phyloP scores from a whole-genome alignment of 2,797 vertebrate species.

The Mustela erminea region DNA sequence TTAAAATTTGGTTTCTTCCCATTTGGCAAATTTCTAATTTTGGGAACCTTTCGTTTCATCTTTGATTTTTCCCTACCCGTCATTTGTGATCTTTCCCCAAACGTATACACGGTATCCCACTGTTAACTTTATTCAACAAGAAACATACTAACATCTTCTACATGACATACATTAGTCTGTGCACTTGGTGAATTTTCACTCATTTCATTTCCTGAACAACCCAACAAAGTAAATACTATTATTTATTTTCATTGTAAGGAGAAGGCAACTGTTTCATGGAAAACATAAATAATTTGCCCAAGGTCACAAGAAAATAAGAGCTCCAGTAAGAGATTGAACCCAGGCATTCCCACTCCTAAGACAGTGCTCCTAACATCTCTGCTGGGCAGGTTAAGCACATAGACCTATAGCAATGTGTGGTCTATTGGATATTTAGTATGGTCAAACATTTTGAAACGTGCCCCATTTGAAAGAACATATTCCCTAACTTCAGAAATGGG shows the following conservation, averaged over 20 bases:
- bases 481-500: background rate
- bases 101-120: background rate
- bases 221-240: background rate
- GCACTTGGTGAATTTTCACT: background rate
- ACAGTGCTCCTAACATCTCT: rapidly evolving
- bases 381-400: background rate
- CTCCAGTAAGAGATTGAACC: background rate
- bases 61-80: background rate
- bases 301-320: background rate
- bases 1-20: background rate
- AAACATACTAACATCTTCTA: background rate
- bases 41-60: background rate
- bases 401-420: background rate
- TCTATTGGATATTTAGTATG: background rate
- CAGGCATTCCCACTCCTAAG: background rate
- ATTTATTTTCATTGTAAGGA: background rate
- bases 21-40: background rate
- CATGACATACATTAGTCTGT: background rate
- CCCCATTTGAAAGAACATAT: background rate
- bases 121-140: conserved; percentile 9
- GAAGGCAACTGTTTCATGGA: background rate
- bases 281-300: background rate
- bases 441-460: background rate
- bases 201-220: background rate
- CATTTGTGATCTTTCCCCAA: background rate